These are phyloP conservation scores for Lasiommata megera DNA, from an alignment of 2,888 invertebrate genomes.

Conservation along the genomic window DNA sequence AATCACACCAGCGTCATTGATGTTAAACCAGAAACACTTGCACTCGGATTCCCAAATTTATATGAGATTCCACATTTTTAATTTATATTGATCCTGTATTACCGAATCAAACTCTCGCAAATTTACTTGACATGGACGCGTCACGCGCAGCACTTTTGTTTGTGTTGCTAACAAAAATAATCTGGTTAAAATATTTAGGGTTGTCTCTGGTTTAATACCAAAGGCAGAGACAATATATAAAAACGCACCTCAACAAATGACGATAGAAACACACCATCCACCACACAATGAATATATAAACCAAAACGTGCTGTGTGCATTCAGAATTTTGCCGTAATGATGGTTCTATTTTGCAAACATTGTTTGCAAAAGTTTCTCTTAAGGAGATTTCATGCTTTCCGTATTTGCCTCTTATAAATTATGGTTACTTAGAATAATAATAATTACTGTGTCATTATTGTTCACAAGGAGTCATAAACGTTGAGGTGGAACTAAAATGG, in stretches of 20 bases:
- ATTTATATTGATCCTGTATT: slow-evolving; percentile 72
- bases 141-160: slow-evolving; percentile 71
- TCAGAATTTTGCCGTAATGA: too few species aligned
- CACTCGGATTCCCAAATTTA: slow-evolving; percentile 50
- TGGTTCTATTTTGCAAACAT: too few species aligned
- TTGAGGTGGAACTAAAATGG: too few species aligned
- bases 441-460: too few species aligned
- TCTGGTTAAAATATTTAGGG: neutral
- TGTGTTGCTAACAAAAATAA: slow-evolving; percentile 24
- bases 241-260: neutral
- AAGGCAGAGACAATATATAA: neutral
- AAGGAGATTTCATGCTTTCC: too few species aligned
- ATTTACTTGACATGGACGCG: slow-evolving; percentile 74
- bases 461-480: too few species aligned
- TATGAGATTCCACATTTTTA: slow-evolving; percentile 66
- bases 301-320: too few species aligned
- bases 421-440: too few species aligned
- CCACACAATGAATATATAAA: too few species aligned
- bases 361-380: too few species aligned
- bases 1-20: slow-evolving; percentile 31
- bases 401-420: too few species aligned
- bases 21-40: slow-evolving; percentile 34
- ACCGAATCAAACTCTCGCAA: slow-evolving; percentile 60
- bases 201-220: neutral
- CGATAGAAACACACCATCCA: too few species aligned